Evolutionary conservation across 2,113 vertebrate genomes (phyloP), one percentile per base, ranked within the genome.

Genomic region (Antidorcas marsupialis): DNA sequence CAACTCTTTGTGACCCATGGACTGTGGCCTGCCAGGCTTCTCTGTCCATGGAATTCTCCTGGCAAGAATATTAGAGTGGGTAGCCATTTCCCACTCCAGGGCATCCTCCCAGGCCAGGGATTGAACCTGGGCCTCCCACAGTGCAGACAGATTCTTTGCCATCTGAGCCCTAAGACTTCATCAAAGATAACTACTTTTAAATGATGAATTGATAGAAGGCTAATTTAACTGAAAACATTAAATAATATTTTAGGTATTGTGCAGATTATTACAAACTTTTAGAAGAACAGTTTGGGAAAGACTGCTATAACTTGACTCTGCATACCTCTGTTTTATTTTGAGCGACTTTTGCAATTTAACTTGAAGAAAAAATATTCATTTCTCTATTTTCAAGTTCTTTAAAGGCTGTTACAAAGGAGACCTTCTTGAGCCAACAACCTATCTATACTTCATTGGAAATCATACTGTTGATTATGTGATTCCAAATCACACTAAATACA

Each of bases 311-410:
- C 23, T 8, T 96, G 71, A 74, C 16, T 94, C 53, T 79, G n/a
- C 3, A 53, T n/a, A 50, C 28, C 3, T 93, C 23, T 92, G 57
- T 91, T 95, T 92, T 39, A 87, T 53, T 62, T 17, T 84, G 25
- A 96, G 33, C 71, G 71, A 39, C 6, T 57, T 93, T 96, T 76
- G 45, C 36, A 55, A 36, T 94, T 64, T 87, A 67, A 81, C 53
- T 60, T 94, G 57, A 27, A 91, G 14, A 76, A 87, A 71, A 59
- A 53, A 55, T 55, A 81, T 23, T 50, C 16, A 79, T 83, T 88
- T 95, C n/a, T 74, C 30, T 96, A 64, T 84, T 92, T 94, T 94
- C 81, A 95, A 39, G 28, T 83, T 91, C 71, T 92, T 92, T 11
- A 57, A 10, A 23, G 36, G 19, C 10, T 71, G 43, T 10, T 45